phyloP scores from a whole-genome alignment of 1,140 invertebrate genomes.

The Euwallacea fornicatus region DNA sequence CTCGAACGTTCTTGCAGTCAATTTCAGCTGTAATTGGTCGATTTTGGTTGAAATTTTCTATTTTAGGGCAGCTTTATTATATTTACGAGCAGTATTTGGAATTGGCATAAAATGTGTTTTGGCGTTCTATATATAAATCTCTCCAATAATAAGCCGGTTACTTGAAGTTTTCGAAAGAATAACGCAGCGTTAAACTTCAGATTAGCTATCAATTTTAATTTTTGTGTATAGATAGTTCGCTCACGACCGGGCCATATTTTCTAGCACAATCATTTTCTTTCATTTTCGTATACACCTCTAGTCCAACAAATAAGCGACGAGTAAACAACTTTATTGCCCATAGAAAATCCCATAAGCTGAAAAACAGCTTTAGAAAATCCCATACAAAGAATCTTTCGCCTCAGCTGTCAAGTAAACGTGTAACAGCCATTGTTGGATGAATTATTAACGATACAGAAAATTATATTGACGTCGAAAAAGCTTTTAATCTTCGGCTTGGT shows the following conservation, averaged over 20 bases:
- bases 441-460: constrained; percentile 23
- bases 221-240: too few relatives aligned
- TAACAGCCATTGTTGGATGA: constrained; percentile 10
- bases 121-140: too few relatives aligned
- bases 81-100: not conserved
- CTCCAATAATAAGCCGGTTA: too few relatives aligned
- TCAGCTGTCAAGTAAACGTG: constrained; percentile 13
- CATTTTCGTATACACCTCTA: not conserved
- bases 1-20: constrained; percentile 11
- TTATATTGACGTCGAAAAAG: constrained; percentile 9
- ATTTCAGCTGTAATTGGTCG: constrained; percentile 13
- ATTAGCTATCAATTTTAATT: too few relatives aligned
- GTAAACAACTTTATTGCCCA: constrained; percentile 1
- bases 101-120: too few relatives aligned
- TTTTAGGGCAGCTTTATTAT: not conserved
- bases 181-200: too few relatives aligned
- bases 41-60: constrained; percentile 1
- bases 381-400: constrained; percentile 10
- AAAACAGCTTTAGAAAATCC: constrained; percentile 13
- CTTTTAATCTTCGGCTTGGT: too few relatives aligned
- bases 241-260: too few relatives aligned
- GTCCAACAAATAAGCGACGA: not conserved
- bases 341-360: not conserved
- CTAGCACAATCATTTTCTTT: not conserved
- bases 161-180: too few relatives aligned